These are phyloP conservation scores for Cerastoderma edule DNA, from an alignment of 2,888 invertebrate species.

Conservation along the genomic window DNA sequence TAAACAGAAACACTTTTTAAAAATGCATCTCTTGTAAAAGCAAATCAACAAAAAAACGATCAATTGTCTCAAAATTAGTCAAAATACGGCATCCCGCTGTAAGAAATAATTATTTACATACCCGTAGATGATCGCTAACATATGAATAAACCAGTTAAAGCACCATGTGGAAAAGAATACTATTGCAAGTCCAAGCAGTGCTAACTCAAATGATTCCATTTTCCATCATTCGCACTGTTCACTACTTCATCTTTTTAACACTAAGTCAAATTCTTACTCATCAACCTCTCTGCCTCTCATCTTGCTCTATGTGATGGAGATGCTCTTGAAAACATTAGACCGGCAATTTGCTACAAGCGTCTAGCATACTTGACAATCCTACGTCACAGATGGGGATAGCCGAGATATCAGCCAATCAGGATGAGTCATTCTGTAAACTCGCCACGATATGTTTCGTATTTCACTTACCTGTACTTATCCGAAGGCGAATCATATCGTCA, in stretches of 20 bases:
- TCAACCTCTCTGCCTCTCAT: neutral
- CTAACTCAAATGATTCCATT: conserved; percentile 68
- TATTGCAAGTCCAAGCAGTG: conserved; percentile 64
- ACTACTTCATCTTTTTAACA: conserved; percentile 1
- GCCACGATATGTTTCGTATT: too few species aligned
- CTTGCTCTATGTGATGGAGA: conserved; percentile 1
- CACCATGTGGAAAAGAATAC: conserved; percentile 61
- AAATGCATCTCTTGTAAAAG: too few species aligned
- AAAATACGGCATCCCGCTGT: too few species aligned
- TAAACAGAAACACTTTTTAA: too few species aligned
- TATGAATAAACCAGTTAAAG: conserved; percentile 66
- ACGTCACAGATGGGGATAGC: conserved; percentile 18
- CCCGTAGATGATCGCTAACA: conserved; percentile 63
- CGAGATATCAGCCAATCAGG: conserved; percentile 10
- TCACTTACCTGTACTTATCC: too few species aligned
- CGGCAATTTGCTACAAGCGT: conserved; percentile 2
- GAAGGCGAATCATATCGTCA: too few species aligned
- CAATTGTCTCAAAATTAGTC: too few species aligned
- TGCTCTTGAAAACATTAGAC: neutral
- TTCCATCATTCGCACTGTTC: conserved; percentile 44
- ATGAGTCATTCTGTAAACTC: conserved; percentile 5
- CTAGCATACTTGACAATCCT: neutral
- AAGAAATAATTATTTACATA: conserved; percentile 42
- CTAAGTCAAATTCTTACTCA: conserved; percentile 20
- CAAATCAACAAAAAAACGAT: too few species aligned